Conservation (phyloP, 2,888 invertebrate species). For the Metallyticus violacea region DNA sequence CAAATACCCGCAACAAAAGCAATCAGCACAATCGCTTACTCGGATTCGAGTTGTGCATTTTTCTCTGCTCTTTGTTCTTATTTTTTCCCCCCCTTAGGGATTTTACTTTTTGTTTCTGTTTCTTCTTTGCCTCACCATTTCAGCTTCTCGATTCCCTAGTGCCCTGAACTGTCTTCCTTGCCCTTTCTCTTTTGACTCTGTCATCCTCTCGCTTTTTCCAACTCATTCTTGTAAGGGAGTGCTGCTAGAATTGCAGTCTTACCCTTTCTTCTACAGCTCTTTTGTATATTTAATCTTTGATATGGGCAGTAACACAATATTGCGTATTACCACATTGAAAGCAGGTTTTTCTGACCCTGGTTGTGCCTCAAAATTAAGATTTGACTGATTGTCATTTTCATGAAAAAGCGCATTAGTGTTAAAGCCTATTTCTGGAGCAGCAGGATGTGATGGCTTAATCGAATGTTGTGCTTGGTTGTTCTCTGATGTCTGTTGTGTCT, state of each 20-base stretch:
- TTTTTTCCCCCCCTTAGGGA: too few species aligned
- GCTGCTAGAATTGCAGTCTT: background rate
- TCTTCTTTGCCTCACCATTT: background rate
- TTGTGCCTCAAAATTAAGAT: background rate
- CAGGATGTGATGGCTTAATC: too few species aligned
- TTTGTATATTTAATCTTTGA: background rate
- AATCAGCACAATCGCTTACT: conserved; percentile 1
- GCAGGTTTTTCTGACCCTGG: background rate
- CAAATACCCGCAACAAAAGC: conserved; percentile 15
- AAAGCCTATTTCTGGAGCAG: too few species aligned
- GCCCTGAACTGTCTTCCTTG: background rate
- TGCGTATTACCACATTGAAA: background rate
- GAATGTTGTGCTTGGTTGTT: background rate
- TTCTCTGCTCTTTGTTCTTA: background rate
- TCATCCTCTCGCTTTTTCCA: background rate
- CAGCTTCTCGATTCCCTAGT: background rate
- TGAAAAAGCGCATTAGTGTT: too few species aligned
- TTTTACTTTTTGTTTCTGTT: background rate
- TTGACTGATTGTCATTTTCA: background rate
- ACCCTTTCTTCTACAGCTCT: background rate
- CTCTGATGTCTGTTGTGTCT: background rate
- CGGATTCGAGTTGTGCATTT: background rate
- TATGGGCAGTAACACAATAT: background rate
- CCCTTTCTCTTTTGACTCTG: background rate
- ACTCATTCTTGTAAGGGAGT: background rate